Evolutionary conservation across 1,140 invertebrate species (phyloP).

Genomic region (Rhizoglyphus robini): DNA sequence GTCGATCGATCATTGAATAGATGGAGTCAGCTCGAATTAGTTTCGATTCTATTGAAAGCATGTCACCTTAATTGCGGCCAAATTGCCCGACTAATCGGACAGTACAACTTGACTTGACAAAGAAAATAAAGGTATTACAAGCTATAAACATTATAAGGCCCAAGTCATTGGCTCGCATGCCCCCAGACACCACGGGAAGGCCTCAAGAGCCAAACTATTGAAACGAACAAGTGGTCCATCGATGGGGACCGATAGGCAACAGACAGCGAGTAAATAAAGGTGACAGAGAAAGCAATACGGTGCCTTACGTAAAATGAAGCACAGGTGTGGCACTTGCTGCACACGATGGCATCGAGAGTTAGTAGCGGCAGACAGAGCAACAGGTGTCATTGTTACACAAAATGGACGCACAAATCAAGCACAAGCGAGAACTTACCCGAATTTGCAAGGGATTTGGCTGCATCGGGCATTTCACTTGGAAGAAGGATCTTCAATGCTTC

Average conservation of each 20-base stretch:
- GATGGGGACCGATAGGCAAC: neutral
- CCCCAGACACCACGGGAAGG: neutral
- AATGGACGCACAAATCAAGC: no score
- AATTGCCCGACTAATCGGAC: conserved; percentile 3
- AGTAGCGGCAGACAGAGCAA: neutral
- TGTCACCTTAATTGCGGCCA: neutral
- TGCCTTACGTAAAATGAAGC: no score
- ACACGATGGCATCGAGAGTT: neutral
- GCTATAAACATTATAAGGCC: no score
- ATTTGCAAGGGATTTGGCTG: conserved; percentile 7
- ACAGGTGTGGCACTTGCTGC: conserved; percentile 5
- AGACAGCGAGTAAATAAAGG: neutral
- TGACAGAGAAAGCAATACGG: conserved; percentile 1
- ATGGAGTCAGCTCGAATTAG: neutral
- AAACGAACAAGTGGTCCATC: neutral
- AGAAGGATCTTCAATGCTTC: neutral
- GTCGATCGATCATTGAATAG: neutral
- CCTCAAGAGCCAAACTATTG: neutral
- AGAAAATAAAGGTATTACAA: neutral
- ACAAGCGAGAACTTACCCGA: conserved; percentile 3
- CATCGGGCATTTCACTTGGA: conserved; percentile 9
- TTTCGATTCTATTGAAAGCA: neutral
- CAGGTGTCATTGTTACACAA: no score
- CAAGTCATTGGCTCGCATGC: conserved; percentile 8
- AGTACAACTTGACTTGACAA: neutral